Base-by-base conservation (phyloP, 2,888 invertebrate genomes). In the Subacronicta megacephala region DNA sequence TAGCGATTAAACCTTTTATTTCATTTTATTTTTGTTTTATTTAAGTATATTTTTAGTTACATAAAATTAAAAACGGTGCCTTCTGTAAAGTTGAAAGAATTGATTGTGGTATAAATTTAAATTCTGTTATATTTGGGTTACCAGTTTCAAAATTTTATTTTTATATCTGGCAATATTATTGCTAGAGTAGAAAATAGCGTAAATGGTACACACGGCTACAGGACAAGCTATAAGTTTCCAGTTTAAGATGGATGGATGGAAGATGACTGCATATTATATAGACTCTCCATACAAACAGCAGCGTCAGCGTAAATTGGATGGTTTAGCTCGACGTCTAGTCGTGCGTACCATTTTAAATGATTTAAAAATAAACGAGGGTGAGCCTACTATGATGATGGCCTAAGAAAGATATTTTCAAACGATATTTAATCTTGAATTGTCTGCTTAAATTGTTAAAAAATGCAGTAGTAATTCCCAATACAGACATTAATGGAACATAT, bases 1-100 rank as follows among this genome's bases (percentile, higher is more conserved):
- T 76, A 72, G 50, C 17, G 33, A 73, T 64, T 71, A 75, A 73
- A 75, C 49, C n/a, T 41, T 54, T 57, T 61, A 59, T 65, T 71
- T 50, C 35, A 40, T 38, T 44, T 43, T 52, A 17, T 44, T 44
- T 61, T 61, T 1, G 17, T 60, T 58, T 57, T n/a, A 18, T 59
- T 49, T 64, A n/a, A n/a, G n/a, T n/a, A 38, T 1, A 13, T 46
- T 61, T 31, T 45, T 42, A 1, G 10, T 41, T 20, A 33, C 26
- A 20, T 13, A 7, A 26, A 17, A 40, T 15, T 43, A 41, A 45
- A 23, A 49, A n/a, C 40, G 47, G 68, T 67, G 62, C 67, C 35
- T 67, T 45, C 45, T 41, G 15, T 15, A 29, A 23, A 10, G 16
- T 37, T 45, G 7, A 53, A 31, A 31, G 10, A 42, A 41, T 45